Percentiles rank a stretch among this genome's conserved stretches.
These are phyloP conservation scores for Ophion obscuratus DNA, from an alignment of 2,888 invertebrate species.

Conservation along the genomic window DNA sequence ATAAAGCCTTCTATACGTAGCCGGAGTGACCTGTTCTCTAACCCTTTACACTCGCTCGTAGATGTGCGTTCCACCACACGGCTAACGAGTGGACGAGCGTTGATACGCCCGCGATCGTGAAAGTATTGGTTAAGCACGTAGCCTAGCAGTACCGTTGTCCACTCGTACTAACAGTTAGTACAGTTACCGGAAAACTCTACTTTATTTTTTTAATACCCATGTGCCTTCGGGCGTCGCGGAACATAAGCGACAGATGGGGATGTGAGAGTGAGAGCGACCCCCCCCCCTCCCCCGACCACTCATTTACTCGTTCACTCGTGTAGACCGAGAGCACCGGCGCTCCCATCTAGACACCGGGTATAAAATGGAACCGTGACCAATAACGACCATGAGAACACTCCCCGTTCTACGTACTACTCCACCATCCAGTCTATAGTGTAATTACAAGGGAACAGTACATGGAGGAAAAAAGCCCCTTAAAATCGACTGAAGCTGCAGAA, in stretches of 20 bases:
- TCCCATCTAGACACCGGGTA: conserved; percentile 49
- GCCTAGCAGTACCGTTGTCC: conserved; percentile 58
- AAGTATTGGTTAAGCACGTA: conserved; percentile 65
- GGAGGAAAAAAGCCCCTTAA: conserved; percentile 3
- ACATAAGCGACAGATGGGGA: conserved; percentile 47
- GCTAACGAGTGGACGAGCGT: conserved; percentile 21
- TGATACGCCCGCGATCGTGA: conserved; percentile 43
- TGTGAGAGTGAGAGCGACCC: conserved; percentile 21
- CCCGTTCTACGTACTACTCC: conserved; percentile 11
- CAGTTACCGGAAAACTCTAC: conserved; percentile 55
- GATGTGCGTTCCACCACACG: not conserved
- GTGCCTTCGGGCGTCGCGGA: conserved; percentile 39
- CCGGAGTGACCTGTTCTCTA: conserved; percentile 29
- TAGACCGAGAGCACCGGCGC: conserved; percentile 19
- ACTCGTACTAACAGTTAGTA: conserved; percentile 66
- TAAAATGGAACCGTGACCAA: conserved; percentile 60
- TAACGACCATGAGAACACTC: conserved; percentile 58
- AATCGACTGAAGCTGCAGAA: conserved; percentile 37
- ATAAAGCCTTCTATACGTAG: conserved; percentile 49
- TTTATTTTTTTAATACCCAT: conserved; percentile 64
- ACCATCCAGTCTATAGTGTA: conserved; percentile 43
- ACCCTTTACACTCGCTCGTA: conserved; percentile 26
- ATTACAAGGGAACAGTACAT: conserved; percentile 45
- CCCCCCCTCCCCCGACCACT: conserved; percentile 17
- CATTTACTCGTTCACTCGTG: conserved; percentile 36